Conservation (phyloP, 2,113 vertebrate species). For the Upupa epops region DNA sequence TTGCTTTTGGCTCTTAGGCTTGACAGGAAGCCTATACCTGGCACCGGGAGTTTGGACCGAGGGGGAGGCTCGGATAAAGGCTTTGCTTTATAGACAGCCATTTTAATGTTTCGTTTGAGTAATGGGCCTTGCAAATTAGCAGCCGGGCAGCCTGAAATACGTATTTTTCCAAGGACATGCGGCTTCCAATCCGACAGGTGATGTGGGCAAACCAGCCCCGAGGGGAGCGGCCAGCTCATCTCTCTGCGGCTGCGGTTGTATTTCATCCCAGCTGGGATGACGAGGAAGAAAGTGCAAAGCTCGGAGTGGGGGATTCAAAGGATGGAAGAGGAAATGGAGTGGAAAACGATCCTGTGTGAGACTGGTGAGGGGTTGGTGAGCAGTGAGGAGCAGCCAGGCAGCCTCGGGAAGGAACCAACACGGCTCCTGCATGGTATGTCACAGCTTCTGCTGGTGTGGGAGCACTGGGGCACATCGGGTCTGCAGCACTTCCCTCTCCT, state of each 20-base stretch:
- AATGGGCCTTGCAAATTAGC: slow-evolving; percentile 82
- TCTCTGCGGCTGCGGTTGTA: slow-evolving; percentile 49
- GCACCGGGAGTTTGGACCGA: background rate
- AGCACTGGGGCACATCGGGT: background rate
- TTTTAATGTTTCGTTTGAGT: slow-evolving; percentile 78
- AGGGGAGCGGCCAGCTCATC: slow-evolving; percentile 58
- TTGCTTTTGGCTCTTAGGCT: slow-evolving; percentile 67
- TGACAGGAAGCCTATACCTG: slow-evolving; percentile 75
- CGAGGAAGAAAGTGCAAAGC: slow-evolving; percentile 43
- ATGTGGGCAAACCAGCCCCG: slow-evolving; percentile 56
- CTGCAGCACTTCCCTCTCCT: accelerated
- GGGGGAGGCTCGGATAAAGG: slow-evolving; percentile 61
- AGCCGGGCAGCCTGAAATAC: slow-evolving; percentile 72
- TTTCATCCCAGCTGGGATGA: slow-evolving; percentile 63
- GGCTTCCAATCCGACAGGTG: slow-evolving; percentile 71
- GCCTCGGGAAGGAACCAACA: background rate
- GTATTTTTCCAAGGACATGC: slow-evolving; percentile 75
- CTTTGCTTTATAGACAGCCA: slow-evolving; percentile 52
- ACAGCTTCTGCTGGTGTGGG: background rate
- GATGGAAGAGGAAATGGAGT: slow-evolving; percentile 64
- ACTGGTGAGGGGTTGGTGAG: slow-evolving; percentile 2
- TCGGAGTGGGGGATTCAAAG: slow-evolving; percentile 23
- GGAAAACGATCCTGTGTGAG: slow-evolving; percentile 56
- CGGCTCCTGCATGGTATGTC: background rate
- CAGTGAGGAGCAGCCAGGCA: background rate